Conservation (phyloP, 2,113 vertebrate species). For the Crotalus tigris region DNA sequence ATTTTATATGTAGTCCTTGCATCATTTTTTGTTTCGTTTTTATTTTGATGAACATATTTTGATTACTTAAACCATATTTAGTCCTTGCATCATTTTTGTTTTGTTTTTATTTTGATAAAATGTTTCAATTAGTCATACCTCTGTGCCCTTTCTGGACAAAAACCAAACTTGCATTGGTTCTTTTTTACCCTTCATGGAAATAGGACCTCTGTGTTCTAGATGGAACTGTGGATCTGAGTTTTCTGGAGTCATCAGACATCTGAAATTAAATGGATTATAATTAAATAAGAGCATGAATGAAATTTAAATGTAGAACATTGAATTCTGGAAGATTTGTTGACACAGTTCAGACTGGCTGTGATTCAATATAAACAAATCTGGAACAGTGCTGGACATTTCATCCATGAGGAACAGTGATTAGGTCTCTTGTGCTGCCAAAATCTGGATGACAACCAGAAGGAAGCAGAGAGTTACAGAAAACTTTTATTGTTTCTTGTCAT, state of each 20-base stretch:
- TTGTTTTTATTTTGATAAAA: slow-evolving; percentile 33
- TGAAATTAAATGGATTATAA: slow-evolving; percentile 49
- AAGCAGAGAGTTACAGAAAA: neutral
- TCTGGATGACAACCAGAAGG: neutral
- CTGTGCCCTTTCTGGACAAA: slow-evolving; percentile 84
- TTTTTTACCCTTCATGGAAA: slow-evolving; percentile 98
- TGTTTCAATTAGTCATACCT: slow-evolving; percentile 64
- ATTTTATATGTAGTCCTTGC: slow-evolving; percentile 31
- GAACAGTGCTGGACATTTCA: neutral
- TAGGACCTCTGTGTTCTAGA: slow-evolving; percentile 87
- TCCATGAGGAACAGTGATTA: neutral
- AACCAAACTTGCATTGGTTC: slow-evolving; percentile 99
- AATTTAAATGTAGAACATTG: neutral
- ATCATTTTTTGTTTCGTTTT: slow-evolving; percentile 7
- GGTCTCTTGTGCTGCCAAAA: neutral
- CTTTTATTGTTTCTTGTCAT: neutral
- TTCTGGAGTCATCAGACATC: slow-evolving; percentile 92
- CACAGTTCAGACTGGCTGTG: neutral
- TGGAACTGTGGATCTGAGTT: slow-evolving; percentile 94
- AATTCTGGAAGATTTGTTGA: neutral
- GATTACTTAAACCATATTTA: slow-evolving; percentile 63
- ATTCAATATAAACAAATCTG: neutral
- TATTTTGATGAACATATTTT: slow-evolving; percentile 22
- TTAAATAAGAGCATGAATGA: neutral
- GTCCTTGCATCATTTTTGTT: neutral